Base-by-base conservation (phyloP, 2,797 vertebrate species). In the Epinephelus malabaricus region DNA sequence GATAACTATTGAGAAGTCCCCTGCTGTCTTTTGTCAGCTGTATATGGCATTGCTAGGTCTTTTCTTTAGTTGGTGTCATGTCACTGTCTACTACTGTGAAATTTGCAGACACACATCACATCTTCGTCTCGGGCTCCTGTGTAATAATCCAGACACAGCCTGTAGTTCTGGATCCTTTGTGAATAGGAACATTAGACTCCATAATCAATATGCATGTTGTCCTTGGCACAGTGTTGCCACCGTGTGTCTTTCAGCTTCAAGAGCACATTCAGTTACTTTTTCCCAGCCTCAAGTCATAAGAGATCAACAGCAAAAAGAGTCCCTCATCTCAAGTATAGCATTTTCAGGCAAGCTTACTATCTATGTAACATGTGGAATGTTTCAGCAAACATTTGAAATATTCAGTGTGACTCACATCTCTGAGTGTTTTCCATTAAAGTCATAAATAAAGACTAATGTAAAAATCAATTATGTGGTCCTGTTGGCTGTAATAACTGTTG, bases 21-120 rank as follows among this genome's bases (percentile, higher is more conserved):
- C 8, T 62, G n/a, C 25, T 61, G 30, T 38, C 4, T 66, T 79
- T 15, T 71, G 46, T 71, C 4, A 3, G 12, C 2, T 25, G 34
- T 25, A 40, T 81, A 73, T 73, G n/a, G 4, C 27, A 8, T 61
- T 38, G 67, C 14, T 38, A 7, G 17, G 45, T 49, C 34, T 80
- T 56, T 60, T 6, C 17, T 70, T 65, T 21, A n/a, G 19, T 80
- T 69, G 3, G 18, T 71, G 23, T 53, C 6, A 10, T 34, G 17
- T 38, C 10, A 27, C 19, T 62, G 1, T 59, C 9, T 55, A 0
- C 23, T 47, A 68, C 13, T 66, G 25, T 55, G 47, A 12, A 45
- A 54, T 64, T 50, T 34, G 2, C 18, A 59, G 38, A 59, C 5
- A 50, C 4, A 12, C 14, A 18, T 78, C 3, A 70, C 61, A 63